Evolutionary conservation across 2,797 vertebrate species (phyloP).

Genomic region (Protonibea diacanthus): DNA sequence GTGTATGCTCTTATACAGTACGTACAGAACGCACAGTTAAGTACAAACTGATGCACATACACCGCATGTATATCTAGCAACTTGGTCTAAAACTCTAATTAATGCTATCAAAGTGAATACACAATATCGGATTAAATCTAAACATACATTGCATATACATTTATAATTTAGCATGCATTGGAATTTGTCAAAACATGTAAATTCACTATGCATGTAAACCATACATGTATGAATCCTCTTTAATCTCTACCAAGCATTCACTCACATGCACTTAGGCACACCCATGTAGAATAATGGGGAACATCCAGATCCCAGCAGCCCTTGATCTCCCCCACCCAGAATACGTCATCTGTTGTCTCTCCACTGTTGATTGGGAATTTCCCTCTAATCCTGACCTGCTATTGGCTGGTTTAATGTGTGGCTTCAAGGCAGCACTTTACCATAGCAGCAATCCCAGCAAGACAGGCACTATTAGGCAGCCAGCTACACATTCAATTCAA

Average conservation of each 20-base stretch:
- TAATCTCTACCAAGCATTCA: constrained; percentile 9
- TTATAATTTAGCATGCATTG: constrained; percentile 11
- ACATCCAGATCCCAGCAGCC: constrained; percentile 10
- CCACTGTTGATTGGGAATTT: constrained; percentile 74
- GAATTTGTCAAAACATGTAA: constrained; percentile 1
- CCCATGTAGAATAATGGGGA: constrained; percentile 19
- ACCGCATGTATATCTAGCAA: constrained; percentile 12
- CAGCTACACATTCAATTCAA: constrained; percentile 63
- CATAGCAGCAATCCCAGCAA: constrained; percentile 61
- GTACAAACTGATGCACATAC: neutral
- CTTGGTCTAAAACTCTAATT: neutral
- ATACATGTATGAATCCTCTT: neutral
- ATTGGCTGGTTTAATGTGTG: constrained; percentile 67
- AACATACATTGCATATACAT: neutral
- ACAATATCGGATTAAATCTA: neutral
- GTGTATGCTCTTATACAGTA: constrained; percentile 22
- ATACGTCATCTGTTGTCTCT: constrained; percentile 65
- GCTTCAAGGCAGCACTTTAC: constrained; percentile 64
- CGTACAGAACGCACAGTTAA: neutral
- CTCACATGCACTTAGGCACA: constrained; percentile 25
- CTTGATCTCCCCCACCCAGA: neutral
- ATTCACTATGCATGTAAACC: constrained; percentile 11
- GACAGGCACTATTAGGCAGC: constrained; percentile 56
- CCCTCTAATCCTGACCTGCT: constrained; percentile 42
- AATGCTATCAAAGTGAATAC: neutral